Evolutionary conservation across 1,140 invertebrate genomes (phyloP).

Genomic region (Bradysia coprophila): DNA sequence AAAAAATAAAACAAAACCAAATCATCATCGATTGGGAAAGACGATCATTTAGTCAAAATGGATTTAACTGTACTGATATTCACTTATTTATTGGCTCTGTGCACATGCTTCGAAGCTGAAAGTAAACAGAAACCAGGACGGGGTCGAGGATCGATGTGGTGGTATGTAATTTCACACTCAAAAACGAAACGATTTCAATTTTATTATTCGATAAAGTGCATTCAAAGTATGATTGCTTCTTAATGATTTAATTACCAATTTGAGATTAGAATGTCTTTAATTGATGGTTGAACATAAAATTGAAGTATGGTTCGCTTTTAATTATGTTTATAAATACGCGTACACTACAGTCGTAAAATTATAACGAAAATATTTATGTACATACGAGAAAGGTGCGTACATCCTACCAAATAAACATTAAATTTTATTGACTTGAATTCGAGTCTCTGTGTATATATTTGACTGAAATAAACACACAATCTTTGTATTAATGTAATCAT

Average conservation of each 20-base stretch:
- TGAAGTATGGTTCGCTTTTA: background rate
- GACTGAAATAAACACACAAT: too few relatives aligned
- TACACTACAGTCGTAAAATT: background rate
- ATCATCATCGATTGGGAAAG: too few relatives aligned
- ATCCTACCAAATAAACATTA: too few relatives aligned
- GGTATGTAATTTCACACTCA: slow-evolving; percentile 15
- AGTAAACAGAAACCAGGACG: slow-evolving; percentile 19
- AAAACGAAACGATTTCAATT: background rate
- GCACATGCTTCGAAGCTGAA: slow-evolving; percentile 12
- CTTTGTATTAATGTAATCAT: too few relatives aligned
- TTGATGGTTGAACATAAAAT: background rate
- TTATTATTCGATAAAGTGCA: background rate
- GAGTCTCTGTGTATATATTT: too few relatives aligned
- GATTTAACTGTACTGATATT: slow-evolving; percentile 19
- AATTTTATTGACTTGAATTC: too few relatives aligned
- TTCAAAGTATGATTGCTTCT: background rate
- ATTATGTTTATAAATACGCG: background rate
- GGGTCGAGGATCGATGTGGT: slow-evolving; percentile 24
- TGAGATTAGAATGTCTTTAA: background rate
- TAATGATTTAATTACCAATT: background rate
- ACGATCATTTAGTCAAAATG: slow-evolving; percentile 8
- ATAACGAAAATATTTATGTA: too few relatives aligned
- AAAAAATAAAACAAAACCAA: too few relatives aligned
- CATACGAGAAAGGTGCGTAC: too few relatives aligned
- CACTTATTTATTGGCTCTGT: slow-evolving; percentile 16